Conservation (phyloP, 2,113 vertebrate species). For the Fukomys damarensis region DNA sequence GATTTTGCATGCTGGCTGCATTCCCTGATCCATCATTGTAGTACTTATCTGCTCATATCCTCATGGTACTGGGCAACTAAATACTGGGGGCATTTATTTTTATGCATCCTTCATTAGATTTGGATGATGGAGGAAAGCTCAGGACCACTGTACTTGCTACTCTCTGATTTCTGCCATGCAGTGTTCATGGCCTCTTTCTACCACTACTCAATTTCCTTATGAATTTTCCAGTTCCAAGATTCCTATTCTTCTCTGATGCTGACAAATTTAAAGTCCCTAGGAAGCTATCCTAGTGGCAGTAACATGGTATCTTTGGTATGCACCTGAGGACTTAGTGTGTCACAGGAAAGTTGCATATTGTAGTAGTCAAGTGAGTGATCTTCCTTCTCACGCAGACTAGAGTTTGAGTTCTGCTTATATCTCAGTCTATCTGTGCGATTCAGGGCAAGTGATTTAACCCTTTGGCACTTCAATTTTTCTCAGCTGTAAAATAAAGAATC, state of each 20-base stretch:
- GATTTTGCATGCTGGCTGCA: slow-evolving; percentile 16
- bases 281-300: background rate
- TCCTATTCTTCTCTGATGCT: background rate
- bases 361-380: background rate
- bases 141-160: background rate
- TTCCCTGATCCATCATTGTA: background rate
- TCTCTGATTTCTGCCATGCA: background rate
- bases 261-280: slow-evolving; percentile 47
- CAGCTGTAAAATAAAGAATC: slow-evolving; percentile 28
- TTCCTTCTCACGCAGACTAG: slow-evolving; percentile 3
- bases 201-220: slow-evolving; percentile 40
- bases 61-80: background rate
- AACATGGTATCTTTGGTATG: background rate
- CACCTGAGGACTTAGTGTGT: background rate
- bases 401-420: background rate
- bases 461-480: slow-evolving; percentile 3
- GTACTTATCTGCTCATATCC: background rate
- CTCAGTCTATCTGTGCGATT: background rate
- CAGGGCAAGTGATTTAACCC: background rate
- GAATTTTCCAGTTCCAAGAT: slow-evolving; percentile 35
- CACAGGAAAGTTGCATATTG: background rate
- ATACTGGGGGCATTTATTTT: slow-evolving; percentile 21
- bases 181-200: background rate
- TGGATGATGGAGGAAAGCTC: background rate
- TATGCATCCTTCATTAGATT: slow-evolving; percentile 33